Conservation (phyloP, 1,140 invertebrate genomes). For the Lerema accius region DNA sequence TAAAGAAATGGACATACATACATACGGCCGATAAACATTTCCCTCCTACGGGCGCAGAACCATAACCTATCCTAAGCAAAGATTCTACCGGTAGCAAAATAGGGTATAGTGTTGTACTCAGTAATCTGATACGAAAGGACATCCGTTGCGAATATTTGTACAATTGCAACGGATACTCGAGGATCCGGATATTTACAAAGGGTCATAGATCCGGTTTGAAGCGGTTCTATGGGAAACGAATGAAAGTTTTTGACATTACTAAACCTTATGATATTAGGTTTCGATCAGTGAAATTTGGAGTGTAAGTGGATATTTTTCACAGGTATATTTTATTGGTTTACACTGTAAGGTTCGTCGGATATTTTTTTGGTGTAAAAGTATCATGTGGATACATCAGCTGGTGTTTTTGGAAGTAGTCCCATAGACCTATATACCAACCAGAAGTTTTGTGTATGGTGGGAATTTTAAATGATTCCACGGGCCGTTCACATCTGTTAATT, state of each 20-base stretch:
- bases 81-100: neutral
- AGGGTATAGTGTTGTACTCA: conserved; percentile 22
- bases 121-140: conserved; percentile 43
- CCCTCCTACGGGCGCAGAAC: no score
- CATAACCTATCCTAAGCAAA: no score
- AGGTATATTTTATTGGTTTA: conserved; percentile 22
- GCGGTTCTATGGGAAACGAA: conserved; percentile 44
- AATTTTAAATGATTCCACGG: no score
- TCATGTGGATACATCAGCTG: no score
- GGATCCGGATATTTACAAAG: conserved; percentile 43
- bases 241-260: conserved; percentile 32
- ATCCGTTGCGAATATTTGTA: conserved; percentile 62
- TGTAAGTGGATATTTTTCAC: conserved; percentile 29
- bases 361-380: no score
- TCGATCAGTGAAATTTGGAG: conserved; percentile 23
- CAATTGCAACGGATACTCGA: conserved; percentile 57
- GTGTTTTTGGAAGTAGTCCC: no score
- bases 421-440: no score
- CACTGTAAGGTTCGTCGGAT: conserved; percentile 34
- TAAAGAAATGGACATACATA: no score
- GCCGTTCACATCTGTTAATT: no score
- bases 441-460: no score
- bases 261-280: conserved; percentile 18
- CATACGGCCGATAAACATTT: no score
- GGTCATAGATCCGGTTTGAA: conserved; percentile 40